Percentiles rank a stretch among this genome's conserved stretches.
Evolutionary conservation across 2,888 invertebrate genomes (phyloP).

Genomic region (Peribatodes rhomboidaria): DNA sequence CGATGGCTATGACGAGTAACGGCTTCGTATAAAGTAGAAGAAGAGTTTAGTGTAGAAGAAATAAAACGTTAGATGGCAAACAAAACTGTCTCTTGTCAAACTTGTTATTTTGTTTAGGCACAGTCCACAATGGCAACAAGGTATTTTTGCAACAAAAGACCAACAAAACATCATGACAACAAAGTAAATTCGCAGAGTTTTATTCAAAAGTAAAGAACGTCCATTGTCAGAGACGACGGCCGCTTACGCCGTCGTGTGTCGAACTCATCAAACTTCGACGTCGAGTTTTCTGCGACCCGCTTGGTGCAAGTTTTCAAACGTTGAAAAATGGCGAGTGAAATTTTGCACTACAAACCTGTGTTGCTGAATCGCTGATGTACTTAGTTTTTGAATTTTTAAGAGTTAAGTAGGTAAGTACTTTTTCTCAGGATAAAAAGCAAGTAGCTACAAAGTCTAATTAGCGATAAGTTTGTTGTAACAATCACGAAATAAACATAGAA

Average conservation of each 20-base stretch:
- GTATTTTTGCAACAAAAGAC: slow-evolving; percentile 41
- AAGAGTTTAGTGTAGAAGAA: no score
- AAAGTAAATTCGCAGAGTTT: slow-evolving; percentile 62
- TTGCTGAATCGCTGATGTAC: no score
- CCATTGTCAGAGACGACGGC: slow-evolving; percentile 65
- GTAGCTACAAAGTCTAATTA: no score
- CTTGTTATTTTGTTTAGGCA: slow-evolving; percentile 44
- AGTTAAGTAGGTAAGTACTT: no score
- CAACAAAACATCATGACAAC: slow-evolving; percentile 54
- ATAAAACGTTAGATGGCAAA: not conserved
- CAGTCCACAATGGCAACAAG: slow-evolving; percentile 46
- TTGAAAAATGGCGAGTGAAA: slow-evolving; percentile 60
- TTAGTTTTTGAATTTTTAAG: not conserved
- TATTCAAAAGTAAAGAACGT: slow-evolving; percentile 63
- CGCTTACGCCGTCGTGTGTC: slow-evolving; percentile 68
- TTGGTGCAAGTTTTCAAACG: slow-evolving; percentile 59
- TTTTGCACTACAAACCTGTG: slow-evolving; percentile 47
- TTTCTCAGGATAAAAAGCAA: no score
- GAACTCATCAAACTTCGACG: slow-evolving; percentile 76
- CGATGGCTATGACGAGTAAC: no score
- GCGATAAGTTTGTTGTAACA: no score
- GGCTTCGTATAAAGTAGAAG: no score
- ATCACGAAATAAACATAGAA: no score
- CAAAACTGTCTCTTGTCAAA: slow-evolving; percentile 22
- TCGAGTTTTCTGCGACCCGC: slow-evolving; percentile 51